Evolutionary conservation across 2,113 vertebrate genomes (phyloP), one percentile per base, ranked within the genome.

Genomic region (Leucosticte australis): DNA sequence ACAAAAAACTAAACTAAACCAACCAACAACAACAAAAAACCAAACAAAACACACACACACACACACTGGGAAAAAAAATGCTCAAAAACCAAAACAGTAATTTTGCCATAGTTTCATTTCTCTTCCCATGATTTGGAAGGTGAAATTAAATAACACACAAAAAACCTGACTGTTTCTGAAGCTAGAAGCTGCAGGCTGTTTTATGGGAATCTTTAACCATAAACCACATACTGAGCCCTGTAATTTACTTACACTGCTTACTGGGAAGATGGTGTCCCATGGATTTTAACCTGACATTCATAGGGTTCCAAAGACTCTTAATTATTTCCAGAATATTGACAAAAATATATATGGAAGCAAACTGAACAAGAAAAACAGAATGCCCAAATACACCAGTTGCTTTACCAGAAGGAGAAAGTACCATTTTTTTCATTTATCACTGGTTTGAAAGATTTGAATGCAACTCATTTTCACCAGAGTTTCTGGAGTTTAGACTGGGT

Each of bases 141-240:
- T 53, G 56, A 92, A 94, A 86, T 31, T 62, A 85, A 94, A 44
- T 39, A 74, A 37, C 35, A 74, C 13, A 59, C 3, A 55, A 70
- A 77, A 83, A 65, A 2, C 1, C 13, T 46, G 26, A 20, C 24
- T 68, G 15, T 30, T 94, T 83, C 67, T 90, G 42, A 88, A 87
- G 19, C 30, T 87, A 93, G 74, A 83, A 93, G 30, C 35, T 92
- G 33, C 76, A 94, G 88, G 27, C 76, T 80, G 33, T 70, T 94
- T 95, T 93, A 90, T 94, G 89, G 91, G 94, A 96, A 95, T 83
- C 79, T 77, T 87, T 83, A 92, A 90, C 85, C 79, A 74, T 94
- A 95, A 95, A 87, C 96, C 83, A 89, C 89, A 37, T 89, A 74
- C 64, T 6, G 10, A 93, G 68, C 56, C 68, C 86, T 93, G 35